Conservation (phyloP, 2,113 vertebrate species). For the Balaeniceps rex region DNA sequence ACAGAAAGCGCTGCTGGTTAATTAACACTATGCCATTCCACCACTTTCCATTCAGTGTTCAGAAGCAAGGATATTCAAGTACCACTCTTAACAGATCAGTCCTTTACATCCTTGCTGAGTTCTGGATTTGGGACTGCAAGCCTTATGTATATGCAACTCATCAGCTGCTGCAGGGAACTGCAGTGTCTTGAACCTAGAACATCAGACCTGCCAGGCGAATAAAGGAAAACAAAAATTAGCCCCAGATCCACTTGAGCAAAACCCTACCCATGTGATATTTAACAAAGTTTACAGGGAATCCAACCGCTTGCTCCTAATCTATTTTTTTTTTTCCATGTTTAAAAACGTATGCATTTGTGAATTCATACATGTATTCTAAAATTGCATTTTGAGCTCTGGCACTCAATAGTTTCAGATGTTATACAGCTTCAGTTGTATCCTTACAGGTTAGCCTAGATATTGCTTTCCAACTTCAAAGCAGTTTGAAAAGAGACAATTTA, state of each 20-base stretch:
- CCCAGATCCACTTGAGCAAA: neutral
- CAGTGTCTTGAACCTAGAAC: neutral
- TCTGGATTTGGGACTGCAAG: neutral
- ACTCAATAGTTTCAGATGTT: neutral
- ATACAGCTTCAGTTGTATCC: neutral
- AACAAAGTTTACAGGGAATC: neutral
- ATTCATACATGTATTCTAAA: neutral
- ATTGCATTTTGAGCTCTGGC: neutral
- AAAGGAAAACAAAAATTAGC: neutral
- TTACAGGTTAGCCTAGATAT: neutral
- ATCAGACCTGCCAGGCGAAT: neutral
- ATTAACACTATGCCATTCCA: neutral
- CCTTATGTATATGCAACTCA: neutral
- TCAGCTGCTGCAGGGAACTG: neutral
- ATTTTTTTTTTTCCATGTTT: neutral
- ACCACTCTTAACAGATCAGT: neutral
- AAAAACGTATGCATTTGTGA: neutral
- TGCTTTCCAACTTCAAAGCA: neutral
- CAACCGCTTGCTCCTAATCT: neutral
- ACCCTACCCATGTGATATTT: neutral
- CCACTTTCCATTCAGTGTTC: neutral
- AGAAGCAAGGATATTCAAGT: neutral
- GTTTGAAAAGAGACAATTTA: neutral
- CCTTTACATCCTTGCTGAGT: neutral
- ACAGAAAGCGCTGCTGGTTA: neutral